Conservation (phyloP, 2,113 vertebrate species). For the Ictalurus furcatus region DNA sequence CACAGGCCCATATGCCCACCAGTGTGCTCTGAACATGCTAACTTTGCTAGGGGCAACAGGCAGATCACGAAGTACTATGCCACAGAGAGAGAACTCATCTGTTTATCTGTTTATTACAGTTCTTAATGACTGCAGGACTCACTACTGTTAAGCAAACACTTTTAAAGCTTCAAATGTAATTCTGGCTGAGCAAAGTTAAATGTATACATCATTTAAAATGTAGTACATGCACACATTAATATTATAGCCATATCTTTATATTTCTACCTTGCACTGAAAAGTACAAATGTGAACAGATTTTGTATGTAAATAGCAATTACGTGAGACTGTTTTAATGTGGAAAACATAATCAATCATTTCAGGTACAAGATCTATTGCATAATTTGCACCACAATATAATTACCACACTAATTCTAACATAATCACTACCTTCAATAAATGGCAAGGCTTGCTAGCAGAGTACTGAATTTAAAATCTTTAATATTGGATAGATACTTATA, state of each 20-base stretch:
- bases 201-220: background rate
- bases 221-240: conserved; percentile 14
- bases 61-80: conserved; percentile 21
- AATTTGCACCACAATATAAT: conserved; percentile 25
- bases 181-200: conserved; percentile 30
- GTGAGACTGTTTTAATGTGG: background rate
- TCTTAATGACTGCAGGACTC: conserved; percentile 13
- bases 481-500: background rate
- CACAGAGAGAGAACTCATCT: conserved; percentile 5
- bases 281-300: conserved; percentile 1
- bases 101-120: conserved; percentile 1
- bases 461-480: background rate
- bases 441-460: background rate
- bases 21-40: background rate
- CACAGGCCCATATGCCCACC: conserved; percentile 10
- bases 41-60: conserved; percentile 13
- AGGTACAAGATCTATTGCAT: conserved; percentile 24
- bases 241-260: conserved; percentile 6
- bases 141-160: conserved; percentile 5
- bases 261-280: background rate
- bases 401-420: conserved; percentile 26
- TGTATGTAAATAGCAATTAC: conserved; percentile 21
- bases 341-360: conserved; percentile 30
- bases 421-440: background rate
- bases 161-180: conserved; percentile 5